A percentile compares a stretch with the other conserved stretches of the same genome.
Evolutionary conservation across 1,140 invertebrate genomes (phyloP).

Genomic region (Drosophila ogumai): DNA sequence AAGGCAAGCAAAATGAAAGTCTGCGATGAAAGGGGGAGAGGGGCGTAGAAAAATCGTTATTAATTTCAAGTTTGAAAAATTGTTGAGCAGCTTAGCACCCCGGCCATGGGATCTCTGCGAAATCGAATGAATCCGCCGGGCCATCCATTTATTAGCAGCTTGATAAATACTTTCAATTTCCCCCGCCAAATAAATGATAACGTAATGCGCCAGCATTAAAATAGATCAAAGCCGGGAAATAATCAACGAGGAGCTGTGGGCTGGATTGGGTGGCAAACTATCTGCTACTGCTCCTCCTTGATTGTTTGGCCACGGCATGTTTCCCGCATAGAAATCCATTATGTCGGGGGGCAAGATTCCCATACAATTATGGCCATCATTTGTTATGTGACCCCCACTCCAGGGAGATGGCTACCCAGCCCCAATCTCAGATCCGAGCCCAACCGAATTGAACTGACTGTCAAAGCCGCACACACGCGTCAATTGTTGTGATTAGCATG

Average conservation of each 20-base stretch:
- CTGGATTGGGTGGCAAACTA: slow-evolving; percentile 9
- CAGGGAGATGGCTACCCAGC: neutral
- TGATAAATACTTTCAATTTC: slow-evolving; percentile 84
- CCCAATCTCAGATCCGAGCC: neutral
- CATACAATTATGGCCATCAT: slow-evolving; percentile 51
- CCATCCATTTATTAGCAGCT: slow-evolving; percentile 80
- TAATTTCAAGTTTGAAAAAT: slow-evolving; percentile 83
- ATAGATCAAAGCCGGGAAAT: slow-evolving; percentile 69
- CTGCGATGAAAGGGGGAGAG: slow-evolving; percentile 27
- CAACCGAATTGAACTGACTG: slow-evolving; percentile 37
- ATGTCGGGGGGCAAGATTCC: slow-evolving; percentile 37
- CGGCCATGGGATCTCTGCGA: slow-evolving; percentile 15
- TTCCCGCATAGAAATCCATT: slow-evolving; percentile 46
- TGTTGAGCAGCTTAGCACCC: slow-evolving; percentile 72
- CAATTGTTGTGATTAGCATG: slow-evolving; percentile 83
- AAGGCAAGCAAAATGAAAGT: slow-evolving; percentile 77
- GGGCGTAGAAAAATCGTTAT: slow-evolving; percentile 66
- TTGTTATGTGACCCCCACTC: slow-evolving; percentile 32
- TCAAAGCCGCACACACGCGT: slow-evolving; percentile 70
- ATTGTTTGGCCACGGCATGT: slow-evolving; percentile 23
- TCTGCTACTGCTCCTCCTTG: slow-evolving; percentile 1
- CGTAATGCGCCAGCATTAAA: slow-evolving; percentile 76
- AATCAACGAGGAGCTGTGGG: slow-evolving; percentile 32
- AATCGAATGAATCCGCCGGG: slow-evolving; percentile 58
- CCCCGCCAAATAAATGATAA: slow-evolving; percentile 77